These are phyloP conservation scores for Natator depressus DNA, from an alignment of 2,113 vertebrate genomes.

Conservation along the genomic window DNA sequence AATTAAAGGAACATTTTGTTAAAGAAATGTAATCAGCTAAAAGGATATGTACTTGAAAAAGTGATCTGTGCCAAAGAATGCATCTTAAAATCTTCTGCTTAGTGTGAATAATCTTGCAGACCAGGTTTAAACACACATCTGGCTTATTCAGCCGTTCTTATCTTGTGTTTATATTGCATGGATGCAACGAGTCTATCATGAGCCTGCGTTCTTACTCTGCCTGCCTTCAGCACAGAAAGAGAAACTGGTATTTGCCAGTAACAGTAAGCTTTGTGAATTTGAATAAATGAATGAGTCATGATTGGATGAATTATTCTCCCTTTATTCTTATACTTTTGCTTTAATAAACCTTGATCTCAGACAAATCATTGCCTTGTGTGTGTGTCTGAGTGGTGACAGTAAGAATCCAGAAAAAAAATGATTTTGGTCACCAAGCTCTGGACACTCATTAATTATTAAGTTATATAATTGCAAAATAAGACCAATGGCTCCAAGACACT, in stretches of 20 bases:
- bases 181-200: not conserved
- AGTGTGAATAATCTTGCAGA: not conserved
- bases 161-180: not conserved
- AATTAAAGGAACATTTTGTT: not conserved
- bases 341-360: not conserved
- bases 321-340: not conserved
- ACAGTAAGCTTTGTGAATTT: not conserved
- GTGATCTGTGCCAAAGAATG: not conserved
- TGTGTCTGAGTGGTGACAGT: not conserved
- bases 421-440: not conserved
- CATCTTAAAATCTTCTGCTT: not conserved
- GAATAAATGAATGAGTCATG: not conserved
- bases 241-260: not conserved
- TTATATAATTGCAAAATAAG: not conserved
- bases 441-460: not conserved
- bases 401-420: not conserved
- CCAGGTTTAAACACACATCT: slow-evolving; percentile 32
- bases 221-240: slow-evolving; percentile 4
- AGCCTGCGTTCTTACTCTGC: not conserved
- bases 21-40: not conserved
- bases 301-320: not conserved
- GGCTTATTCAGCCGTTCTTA: not conserved
- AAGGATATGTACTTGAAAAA: not conserved
- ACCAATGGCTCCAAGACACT: not conserved
- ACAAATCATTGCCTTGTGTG: not conserved